Base-by-base conservation (phyloP, 2,888 invertebrate genomes). In the Suillia variegata region DNA sequence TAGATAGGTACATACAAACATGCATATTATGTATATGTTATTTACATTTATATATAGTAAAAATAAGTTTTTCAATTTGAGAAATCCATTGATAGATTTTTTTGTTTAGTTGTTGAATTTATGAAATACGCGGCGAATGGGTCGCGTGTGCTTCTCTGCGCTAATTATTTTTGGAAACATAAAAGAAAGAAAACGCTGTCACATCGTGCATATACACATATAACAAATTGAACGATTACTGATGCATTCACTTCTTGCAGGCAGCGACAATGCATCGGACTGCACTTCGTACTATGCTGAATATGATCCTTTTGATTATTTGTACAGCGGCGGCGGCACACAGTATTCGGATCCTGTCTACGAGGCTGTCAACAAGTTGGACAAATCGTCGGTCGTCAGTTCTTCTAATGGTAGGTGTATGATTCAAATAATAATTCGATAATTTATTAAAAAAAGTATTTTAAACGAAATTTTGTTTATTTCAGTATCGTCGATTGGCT, bases 291-390 rank as follows among this genome's bases (percentile, higher is more conserved):
- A 90, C 65, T 91, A 91, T 72, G 89, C 90, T 70, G 88, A 89
- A 62, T 90, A 89, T 74, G 90, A 91, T 80, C 90, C 90, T n/a
- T 90, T 90, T 71, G 90, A 91, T 77, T 91, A 89, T 77, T 86
- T 91, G 79, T 89, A 89, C 74, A 87, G 87, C 70, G 85, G 85
- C 38, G 85, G 85, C 12, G 85, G 85, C 31, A 86, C 87, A 64
- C 87, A 85, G 70, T 88, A 87, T 71, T 88, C 88, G 62, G 89
- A 89, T 80, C 89, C 89, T 5, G 85, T 89, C 58, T 89, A 89
- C 74, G 89, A 88, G 31, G 88, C 89, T 34, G 87, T 89, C 42
- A 87, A 85, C 66, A 85, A 86, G 73, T 85, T 85, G 74, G 86
- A 85, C 74, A 84, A 85, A 51, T 82, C 83, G 4, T 82, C n/a